Evolutionary conservation across 1,140 invertebrate species (phyloP).

Genomic region (Cotesia glomerata): DNA sequence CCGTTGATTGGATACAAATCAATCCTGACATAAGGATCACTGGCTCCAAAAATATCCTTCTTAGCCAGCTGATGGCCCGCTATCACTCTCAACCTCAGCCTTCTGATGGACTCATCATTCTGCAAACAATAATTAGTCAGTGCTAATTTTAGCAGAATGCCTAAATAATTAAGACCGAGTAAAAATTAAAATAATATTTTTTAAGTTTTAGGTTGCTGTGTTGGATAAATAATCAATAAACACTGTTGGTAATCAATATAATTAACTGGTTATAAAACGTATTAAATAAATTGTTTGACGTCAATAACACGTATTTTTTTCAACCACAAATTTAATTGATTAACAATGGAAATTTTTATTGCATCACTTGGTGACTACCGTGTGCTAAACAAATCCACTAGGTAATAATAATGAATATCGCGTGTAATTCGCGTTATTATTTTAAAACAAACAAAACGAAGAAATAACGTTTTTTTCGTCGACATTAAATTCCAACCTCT

Average conservation of each 20-base stretch:
- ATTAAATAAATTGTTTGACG: constrained; percentile 15
- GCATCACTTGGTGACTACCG: too few species aligned
- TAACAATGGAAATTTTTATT: background rate
- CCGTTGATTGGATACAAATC: constrained; percentile 85
- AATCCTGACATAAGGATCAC: constrained; percentile 96
- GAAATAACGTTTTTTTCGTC: constrained; percentile 2
- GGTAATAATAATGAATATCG: background rate
- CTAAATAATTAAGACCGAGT: too few species aligned
- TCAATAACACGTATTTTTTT: background rate
- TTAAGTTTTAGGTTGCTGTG: too few species aligned
- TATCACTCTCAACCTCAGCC: constrained; percentile 82
- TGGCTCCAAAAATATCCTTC: constrained; percentile 98
- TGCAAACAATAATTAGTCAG: constrained; percentile 54
- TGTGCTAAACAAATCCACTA: too few species aligned
- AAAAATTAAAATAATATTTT: too few species aligned
- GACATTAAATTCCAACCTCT: constrained; percentile 49
- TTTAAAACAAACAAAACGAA: background rate
- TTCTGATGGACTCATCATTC: constrained; percentile 77
- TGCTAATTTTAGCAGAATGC: too few species aligned
- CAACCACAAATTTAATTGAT: background rate
- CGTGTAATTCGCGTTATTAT: background rate
- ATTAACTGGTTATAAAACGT: background rate
- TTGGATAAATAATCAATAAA: too few species aligned
- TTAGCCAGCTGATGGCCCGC: constrained; percentile 90
- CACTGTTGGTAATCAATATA: background rate